These are phyloP conservation scores for Pristionchus arcanus DNA, from an alignment of 2,888 invertebrate genomes.

Conservation along the genomic window DNA sequence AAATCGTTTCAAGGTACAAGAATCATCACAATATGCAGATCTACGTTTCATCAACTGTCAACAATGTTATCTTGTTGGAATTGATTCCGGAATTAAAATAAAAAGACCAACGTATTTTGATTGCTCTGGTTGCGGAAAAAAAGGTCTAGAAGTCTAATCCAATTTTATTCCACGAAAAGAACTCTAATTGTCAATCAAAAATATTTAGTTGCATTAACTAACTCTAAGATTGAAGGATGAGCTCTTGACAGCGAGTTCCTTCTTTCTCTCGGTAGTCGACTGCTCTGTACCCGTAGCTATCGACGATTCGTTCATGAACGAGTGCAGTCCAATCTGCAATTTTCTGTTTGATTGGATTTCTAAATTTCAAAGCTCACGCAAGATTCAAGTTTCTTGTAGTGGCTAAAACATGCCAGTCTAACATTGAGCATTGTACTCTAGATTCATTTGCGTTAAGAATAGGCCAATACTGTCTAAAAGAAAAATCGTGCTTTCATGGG, in stretches of 20 bases:
- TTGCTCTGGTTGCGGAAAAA: no score
- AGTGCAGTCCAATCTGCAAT: slow-evolving; percentile 69
- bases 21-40: neutral
- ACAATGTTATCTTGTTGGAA: no score
- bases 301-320: slow-evolving; percentile 90
- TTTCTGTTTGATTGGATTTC: no score
- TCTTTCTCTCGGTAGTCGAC: slow-evolving; percentile 77
- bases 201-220: neutral
- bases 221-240: slow-evolving; percentile 88
- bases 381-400: neutral
- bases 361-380: neutral
- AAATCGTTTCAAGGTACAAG: neutral
- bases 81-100: no score
- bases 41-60: no score
- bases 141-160: no score
- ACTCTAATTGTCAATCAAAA: slow-evolving; percentile 2
- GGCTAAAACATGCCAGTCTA: neutral
- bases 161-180: no score
- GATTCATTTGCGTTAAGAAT: neutral
- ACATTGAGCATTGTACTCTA: neutral
- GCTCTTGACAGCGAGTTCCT: slow-evolving; percentile 83
- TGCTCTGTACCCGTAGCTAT: slow-evolving; percentile 90
- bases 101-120: no score
- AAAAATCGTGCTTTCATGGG: no score
- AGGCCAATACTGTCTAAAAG: no score